Percentiles rank a stretch among this genome's conserved stretches.
These are phyloP conservation scores for Ochropleura leucogaster DNA, from an alignment of 2,888 invertebrate genomes.

Conservation along the genomic window DNA sequence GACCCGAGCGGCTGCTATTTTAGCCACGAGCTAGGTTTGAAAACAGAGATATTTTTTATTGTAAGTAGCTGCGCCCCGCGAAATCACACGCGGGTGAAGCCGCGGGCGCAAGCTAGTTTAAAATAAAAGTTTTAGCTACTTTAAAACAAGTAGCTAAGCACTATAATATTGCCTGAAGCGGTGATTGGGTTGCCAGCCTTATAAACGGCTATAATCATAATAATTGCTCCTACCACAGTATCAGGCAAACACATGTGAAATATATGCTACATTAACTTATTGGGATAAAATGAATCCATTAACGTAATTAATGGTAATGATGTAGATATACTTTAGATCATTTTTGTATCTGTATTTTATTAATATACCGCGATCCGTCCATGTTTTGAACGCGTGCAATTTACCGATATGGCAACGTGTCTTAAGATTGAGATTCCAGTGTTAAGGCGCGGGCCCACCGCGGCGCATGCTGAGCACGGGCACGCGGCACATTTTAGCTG, in stretches of 20 bases:
- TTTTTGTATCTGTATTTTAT: slow-evolving; percentile 17
- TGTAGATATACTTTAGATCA: slow-evolving; percentile 9
- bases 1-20: too few relatives aligned
- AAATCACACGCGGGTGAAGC: too few relatives aligned
- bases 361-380: neutral
- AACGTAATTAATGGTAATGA: slow-evolving; percentile 9
- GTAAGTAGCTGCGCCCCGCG: too few relatives aligned
- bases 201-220: slow-evolving; percentile 37
- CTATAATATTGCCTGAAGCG: slow-evolving; percentile 22
- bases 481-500: too few relatives aligned
- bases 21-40: too few relatives aligned
- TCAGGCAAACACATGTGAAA: slow-evolving; percentile 15
- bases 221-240: slow-evolving; percentile 22
- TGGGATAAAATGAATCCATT: slow-evolving; percentile 43
- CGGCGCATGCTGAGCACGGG: too few relatives aligned
- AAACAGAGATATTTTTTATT: too few relatives aligned
- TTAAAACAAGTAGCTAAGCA: slow-evolving; percentile 10
- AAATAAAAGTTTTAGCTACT: neutral
- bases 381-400: neutral
- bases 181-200: slow-evolving; percentile 25
- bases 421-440: neutral
- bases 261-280: slow-evolving; percentile 31
- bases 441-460: too few relatives aligned
- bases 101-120: too few relatives aligned
- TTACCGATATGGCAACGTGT: neutral